Evolutionary conservation across 2,888 invertebrate species (phyloP).

Genomic region (Caenorhabditis sp.): DNA sequence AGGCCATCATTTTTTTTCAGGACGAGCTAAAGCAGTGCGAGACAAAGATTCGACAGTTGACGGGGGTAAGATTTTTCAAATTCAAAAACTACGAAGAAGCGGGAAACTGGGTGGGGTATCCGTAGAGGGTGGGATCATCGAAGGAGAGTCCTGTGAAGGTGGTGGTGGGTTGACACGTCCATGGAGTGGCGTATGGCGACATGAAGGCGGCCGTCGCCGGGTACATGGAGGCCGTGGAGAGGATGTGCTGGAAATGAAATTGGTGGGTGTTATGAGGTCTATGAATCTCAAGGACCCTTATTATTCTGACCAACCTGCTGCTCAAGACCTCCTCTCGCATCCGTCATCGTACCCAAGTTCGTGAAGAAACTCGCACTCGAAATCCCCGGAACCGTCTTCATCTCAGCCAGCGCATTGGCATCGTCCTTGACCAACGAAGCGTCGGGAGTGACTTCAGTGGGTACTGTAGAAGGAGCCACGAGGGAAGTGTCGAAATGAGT

Average conservation of each 20-base stretch:
- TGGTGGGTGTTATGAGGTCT: too few relatives aligned
- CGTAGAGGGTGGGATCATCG: constrained; percentile 52
- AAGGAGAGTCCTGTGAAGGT: constrained; percentile 44
- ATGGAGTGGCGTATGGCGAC: constrained; percentile 35
- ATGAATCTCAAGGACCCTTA: too few relatives aligned
- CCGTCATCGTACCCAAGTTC: constrained; percentile 29
- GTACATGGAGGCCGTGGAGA: constrained; percentile 41
- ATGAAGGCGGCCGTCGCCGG: constrained; percentile 56
- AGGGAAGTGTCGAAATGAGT: constrained; percentile 42
- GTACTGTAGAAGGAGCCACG: neutral
- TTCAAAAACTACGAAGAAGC: constrained; percentile 18
- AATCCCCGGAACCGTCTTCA: constrained; percentile 48
- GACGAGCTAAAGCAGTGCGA: constrained; percentile 52
- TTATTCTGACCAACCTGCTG: constrained; percentile 35
- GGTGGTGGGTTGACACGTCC: constrained; percentile 49
- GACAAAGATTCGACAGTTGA: constrained; percentile 43
- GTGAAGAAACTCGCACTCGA: constrained; percentile 34
- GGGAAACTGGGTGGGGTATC: constrained; percentile 45
- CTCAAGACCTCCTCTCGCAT: constrained; percentile 35
- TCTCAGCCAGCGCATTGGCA: neutral
- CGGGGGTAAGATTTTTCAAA: constrained; percentile 54
- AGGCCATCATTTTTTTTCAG: constrained; percentile 12
- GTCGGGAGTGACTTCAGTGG: neutral
- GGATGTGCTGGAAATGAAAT: constrained; percentile 36
- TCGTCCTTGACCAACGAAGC: constrained; percentile 24